These are phyloP conservation scores for Ischnura elegans DNA, from an alignment of 2,888 invertebrate genomes.

Conservation along the genomic window DNA sequence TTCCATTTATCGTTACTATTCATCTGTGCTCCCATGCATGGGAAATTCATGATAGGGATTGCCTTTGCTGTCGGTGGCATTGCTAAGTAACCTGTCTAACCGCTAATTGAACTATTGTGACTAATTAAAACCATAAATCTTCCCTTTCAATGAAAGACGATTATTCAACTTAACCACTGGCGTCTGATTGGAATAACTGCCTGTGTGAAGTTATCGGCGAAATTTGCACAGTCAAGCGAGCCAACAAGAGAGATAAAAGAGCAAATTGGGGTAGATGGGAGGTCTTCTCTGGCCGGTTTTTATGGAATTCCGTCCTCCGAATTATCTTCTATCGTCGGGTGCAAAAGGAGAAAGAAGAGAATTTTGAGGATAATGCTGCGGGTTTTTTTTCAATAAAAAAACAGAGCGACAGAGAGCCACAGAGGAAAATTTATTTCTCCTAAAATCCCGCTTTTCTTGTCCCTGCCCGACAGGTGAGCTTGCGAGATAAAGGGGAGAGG, in stretches of 20 bases:
- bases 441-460: not conserved
- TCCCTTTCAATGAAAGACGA: too few species aligned
- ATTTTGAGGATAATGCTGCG: not conserved
- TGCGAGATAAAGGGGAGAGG: not conserved
- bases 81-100: too few species aligned
- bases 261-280: not conserved
- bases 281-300: not conserved
- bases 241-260: not conserved
- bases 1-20: too few species aligned
- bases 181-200: not conserved
- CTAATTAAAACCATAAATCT: too few species aligned
- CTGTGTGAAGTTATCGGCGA: not conserved
- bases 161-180: not conserved
- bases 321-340: not conserved
- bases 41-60: too few species aligned
- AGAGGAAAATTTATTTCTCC: not conserved
- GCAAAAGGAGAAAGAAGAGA: not conserved
- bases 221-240: not conserved
- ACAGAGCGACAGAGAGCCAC: not conserved
- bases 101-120: too few species aligned
- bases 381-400: not conserved
- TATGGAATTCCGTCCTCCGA: not conserved
- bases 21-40: too few species aligned
- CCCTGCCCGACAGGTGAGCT: not conserved
- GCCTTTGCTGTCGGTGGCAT: too few species aligned